Base-by-base conservation (phyloP, 2,113 vertebrate species). In the Tichodroma muraria region DNA sequence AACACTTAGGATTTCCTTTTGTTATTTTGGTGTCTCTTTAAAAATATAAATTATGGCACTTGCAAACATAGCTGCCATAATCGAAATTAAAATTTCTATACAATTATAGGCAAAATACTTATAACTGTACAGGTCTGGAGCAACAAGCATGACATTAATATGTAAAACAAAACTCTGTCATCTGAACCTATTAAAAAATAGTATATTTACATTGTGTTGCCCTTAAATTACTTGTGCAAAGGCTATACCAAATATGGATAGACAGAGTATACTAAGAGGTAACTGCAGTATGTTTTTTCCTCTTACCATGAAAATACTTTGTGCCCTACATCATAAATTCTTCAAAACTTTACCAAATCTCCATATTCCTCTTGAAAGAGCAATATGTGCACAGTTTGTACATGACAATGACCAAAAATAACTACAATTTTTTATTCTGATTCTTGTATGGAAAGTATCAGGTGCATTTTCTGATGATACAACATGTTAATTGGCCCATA, bases 51-150 rank as follows among this genome's bases (percentile, higher is more conserved):
- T 83, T 70, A 75, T 24, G 44, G 72, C 85, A 94, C 81, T 91
- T 92, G 89, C 66, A 96, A 91, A 94, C 20, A 54, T 49, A 97
- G 69, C 56, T 91, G 89, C 76, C 23, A n/a, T 92, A 6, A 95
- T 92, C n/a, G n/a, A n/a, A n/a, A n/a, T 94, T 86, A 93, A 86
- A 96, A 95, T 76, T 96, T 97, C 78, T 93, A 47, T 68, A 81
- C 50, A 94, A 50, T 82, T 94, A 86, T 10, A 85, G 88, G 66
- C 91, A 97, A 97, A 80, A 94, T 72, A 89, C 70, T 83, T 76
- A 37, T 68, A 97, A 96, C 53, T 79, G 57, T 84, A 94, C 90
- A 93, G 87, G 75, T 92, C 94, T 83, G 85, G 63, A 97, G 94
- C 56, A 97, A 95, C 45, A 88, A 95, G 76, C 56, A 90, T 57